These are phyloP conservation scores for Mesoclemmys tuberculata DNA, from an alignment of 2,113 vertebrate genomes.

Conservation along the genomic window DNA sequence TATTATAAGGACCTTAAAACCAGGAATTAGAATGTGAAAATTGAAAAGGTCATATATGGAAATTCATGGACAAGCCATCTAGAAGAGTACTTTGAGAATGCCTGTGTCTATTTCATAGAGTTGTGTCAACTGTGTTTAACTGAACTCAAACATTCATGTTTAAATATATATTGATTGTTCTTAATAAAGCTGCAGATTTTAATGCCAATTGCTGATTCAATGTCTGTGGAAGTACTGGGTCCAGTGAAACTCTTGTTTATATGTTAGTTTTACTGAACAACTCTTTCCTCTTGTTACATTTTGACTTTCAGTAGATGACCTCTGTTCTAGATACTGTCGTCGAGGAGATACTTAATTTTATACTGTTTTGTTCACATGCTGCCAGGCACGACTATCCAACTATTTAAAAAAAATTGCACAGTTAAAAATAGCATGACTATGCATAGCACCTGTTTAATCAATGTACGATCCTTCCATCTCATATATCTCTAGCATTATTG, in stretches of 20 bases:
- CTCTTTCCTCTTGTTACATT: not conserved
- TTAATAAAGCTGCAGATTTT: not conserved
- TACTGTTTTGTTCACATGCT: not conserved
- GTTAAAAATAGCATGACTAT: not conserved
- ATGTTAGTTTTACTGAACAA: not conserved
- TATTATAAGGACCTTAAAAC: not conserved
- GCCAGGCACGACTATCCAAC: not conserved
- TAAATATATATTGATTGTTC: not conserved
- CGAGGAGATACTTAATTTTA: not conserved
- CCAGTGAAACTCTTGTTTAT: not conserved
- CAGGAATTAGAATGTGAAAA: not conserved
- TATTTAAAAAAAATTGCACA: not conserved
- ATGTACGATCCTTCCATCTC: not conserved
- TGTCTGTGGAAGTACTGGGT: not conserved
- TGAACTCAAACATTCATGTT: not conserved
- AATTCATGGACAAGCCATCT: not conserved
- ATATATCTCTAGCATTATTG: not conserved
- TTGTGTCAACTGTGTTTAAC: not conserved
- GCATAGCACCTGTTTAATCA: not conserved
- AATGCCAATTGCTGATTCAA: not conserved
- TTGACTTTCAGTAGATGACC: not conserved
- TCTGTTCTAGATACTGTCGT: not conserved
- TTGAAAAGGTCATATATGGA: not conserved
- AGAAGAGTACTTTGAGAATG: not conserved
- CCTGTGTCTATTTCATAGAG: not conserved